A percentile compares a stretch with the other conserved stretches of the same genome.
phyloP scores from a whole-genome alignment of 2,888 invertebrate species.

The Mythimna ferrago region DNA sequence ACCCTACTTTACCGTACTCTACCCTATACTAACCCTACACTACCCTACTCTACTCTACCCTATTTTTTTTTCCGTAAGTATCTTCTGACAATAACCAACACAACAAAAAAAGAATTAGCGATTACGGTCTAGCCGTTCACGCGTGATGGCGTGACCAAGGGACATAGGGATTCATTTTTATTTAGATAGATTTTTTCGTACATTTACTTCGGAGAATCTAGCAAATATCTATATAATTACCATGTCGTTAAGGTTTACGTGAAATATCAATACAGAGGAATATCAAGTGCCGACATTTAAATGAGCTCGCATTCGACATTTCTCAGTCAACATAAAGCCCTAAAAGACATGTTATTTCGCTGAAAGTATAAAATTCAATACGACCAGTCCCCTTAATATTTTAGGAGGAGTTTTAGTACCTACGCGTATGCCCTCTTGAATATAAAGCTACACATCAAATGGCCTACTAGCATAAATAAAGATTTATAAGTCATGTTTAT shows the following conservation, averaged over 20 bases:
- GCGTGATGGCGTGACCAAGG: too few relatives aligned
- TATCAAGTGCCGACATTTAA: slow-evolving; percentile 1
- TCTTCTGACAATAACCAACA: too few relatives aligned
- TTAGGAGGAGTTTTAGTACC: slow-evolving; percentile 48
- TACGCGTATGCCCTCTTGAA: slow-evolving; percentile 28
- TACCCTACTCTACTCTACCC: too few relatives aligned
- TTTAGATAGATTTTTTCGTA: not conserved
- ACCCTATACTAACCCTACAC: too few relatives aligned
- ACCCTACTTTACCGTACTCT: too few relatives aligned
- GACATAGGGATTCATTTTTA: too few relatives aligned
- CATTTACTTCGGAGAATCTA: not conserved
- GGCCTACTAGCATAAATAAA: slow-evolving; percentile 40
- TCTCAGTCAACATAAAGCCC: not conserved
- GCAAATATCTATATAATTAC: not conserved
- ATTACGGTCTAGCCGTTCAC: too few relatives aligned
- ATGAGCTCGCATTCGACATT: slow-evolving; percentile 8
- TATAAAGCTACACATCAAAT: slow-evolving; percentile 47
- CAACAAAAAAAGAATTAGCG: too few relatives aligned
- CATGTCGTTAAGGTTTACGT: not conserved
- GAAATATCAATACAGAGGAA: not conserved
- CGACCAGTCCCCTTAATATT: slow-evolving; percentile 39
- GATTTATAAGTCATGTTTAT: slow-evolving; percentile 36
- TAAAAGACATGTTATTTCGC: slow-evolving; percentile 18
- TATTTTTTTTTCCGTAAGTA: too few relatives aligned
- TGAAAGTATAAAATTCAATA: slow-evolving; percentile 52